Evolutionary conservation across 2,113 vertebrate species (phyloP).

Genomic region (Marmota flaviventris): DNA sequence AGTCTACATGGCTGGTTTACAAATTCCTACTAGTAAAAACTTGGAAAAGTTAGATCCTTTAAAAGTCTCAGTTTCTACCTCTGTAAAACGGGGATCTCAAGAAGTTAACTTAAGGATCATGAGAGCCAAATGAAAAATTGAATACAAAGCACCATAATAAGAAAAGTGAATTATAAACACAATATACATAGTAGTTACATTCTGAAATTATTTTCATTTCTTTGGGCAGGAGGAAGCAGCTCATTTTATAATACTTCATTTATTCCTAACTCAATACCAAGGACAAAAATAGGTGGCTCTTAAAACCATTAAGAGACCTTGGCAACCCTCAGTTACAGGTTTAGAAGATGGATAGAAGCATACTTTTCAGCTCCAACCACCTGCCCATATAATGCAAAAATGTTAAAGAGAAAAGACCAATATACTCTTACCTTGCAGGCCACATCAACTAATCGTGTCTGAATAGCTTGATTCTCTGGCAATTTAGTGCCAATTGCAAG

Average conservation of each 20-base stretch:
- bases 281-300: background rate
- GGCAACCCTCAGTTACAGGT: background rate
- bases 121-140: background rate
- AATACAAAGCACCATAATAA: background rate
- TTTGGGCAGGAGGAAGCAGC: background rate
- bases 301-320: background rate
- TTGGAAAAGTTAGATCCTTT: background rate
- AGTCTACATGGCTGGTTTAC: background rate
- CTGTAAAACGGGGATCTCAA: background rate
- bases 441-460: constrained; percentile 93
- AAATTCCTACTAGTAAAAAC: background rate
- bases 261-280: constrained; percentile 8
- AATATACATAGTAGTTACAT: background rate
- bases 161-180: background rate
- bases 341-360: background rate
- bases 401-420: background rate
- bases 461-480: constrained; percentile 90
- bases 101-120: background rate
- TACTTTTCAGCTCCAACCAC: background rate
- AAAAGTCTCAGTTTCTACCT: background rate
- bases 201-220: constrained; percentile 32
- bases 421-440: constrained; percentile 93
- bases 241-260: constrained; percentile 54
- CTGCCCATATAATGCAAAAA: background rate
- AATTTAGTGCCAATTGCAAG: constrained; percentile 95